phyloP scores from a whole-genome alignment of 2,113 vertebrate species.

The Dicentrarchus labrax region DNA sequence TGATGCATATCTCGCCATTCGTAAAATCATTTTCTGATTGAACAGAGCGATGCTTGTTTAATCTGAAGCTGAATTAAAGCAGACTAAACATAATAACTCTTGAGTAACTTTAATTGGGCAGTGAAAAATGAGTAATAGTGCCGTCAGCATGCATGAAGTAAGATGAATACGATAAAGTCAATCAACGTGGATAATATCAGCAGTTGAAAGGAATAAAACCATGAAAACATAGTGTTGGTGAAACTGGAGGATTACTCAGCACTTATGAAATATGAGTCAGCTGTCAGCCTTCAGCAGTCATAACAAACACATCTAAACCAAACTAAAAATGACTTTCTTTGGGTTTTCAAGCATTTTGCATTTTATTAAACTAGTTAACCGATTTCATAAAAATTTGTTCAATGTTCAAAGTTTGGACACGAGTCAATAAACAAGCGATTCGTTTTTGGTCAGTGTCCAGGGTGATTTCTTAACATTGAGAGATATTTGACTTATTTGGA shows the following conservation, averaged over 20 bases:
- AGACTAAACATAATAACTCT: conserved; percentile 53
- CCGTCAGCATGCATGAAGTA: conserved; percentile 4
- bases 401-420: neutral
- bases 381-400: too few species aligned
- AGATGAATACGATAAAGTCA: conserved; percentile 42
- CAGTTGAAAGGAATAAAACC: conserved; percentile 13
- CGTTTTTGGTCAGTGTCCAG: neutral
- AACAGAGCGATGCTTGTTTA: conserved; percentile 36
- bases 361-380: neutral
- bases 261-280: conserved; percentile 15
- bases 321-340: neutral
- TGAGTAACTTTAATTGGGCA: conserved; percentile 24
- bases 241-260: conserved; percentile 8
- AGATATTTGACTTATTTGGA: neutral
- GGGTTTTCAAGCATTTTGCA: neutral
- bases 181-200: conserved; percentile 31
- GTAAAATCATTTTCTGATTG: conserved; percentile 43
- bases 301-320: conserved; percentile 11
- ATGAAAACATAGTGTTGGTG: neutral
- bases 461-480: neutral
- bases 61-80: conserved; percentile 48
- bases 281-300: conserved; percentile 28
- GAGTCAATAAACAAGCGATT: neutral
- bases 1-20: conserved; percentile 29
- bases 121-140: conserved; percentile 32